Base-by-base conservation (phyloP, 2,113 vertebrate species). In the Malurus elegans region DNA sequence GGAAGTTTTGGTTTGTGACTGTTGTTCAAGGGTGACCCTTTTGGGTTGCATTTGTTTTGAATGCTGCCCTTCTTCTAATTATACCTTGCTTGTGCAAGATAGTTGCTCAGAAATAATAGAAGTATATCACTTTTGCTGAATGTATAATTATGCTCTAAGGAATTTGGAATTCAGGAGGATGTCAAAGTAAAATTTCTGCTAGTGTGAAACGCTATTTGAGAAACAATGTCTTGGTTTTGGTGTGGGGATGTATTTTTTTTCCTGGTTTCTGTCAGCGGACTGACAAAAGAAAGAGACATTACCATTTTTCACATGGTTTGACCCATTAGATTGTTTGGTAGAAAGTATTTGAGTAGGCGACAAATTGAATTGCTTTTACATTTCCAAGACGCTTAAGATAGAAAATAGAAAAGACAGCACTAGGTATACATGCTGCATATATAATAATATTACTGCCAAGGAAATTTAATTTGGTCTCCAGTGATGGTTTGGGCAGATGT, bases 401-500 rank as follows among this genome's bases (percentile, higher is more conserved):
- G 91, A 96, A 96, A 95, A 95, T 79, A 92, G 78, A 92, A 96
- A 93, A 94, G 83, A 93, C 82, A 91, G 88, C 72, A 65, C 40
- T 91, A 96, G 95, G 89, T 96, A 96, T 96, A 93, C 82, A 90
- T 91, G 56, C 71, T 83, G 51, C 25, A 56, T 95, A 48, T 86
- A 36, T 97, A 95, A 96, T 96, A 92, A 85, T 90, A 92, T 97
- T 96, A 95, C 79, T 95, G 80, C 61, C 71, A 93, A 93, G 78
- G 66, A 96, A 93, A 97, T 98, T 97, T 97, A 96, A 96, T 96
- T 97, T 72, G 89, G 53, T 90, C 65, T 82, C 87, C 86, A 70
- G 81, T 93, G 90, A 51, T 94, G 79, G 76, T 96, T 96, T 96
- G 92, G 93, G 79, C 94, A 96, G 86, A 97, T 93, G 72, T 92